A percentile compares a stretch with the other conserved stretches of the same genome.
phyloP scores from a whole-genome alignment of 2,797 vertebrate genomes.

The Alcedo atthis region DNA sequence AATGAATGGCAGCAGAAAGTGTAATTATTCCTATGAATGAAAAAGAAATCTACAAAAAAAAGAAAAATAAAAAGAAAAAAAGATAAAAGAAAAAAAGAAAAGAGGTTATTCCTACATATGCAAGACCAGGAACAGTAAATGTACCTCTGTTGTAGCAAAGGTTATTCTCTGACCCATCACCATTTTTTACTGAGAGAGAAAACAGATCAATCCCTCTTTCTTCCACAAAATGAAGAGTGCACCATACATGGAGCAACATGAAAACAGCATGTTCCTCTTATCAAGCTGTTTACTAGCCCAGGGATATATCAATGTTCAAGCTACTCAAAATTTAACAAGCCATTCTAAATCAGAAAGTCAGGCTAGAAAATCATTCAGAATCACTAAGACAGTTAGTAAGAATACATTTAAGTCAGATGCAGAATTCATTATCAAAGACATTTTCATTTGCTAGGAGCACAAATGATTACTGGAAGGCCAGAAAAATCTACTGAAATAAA shows the following conservation, averaged over 20 bases:
- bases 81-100: background rate
- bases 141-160: background rate
- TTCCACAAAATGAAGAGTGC: background rate
- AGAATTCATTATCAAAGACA: fast-evolving
- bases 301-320: background rate
- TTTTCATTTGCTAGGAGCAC: background rate
- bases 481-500: background rate
- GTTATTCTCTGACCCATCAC: background rate
- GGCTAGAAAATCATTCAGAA: background rate
- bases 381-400: background rate
- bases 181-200: background rate
- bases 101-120: background rate
- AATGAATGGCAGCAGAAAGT: background rate
- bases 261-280: background rate
- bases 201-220: background rate
- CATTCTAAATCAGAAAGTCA: background rate
- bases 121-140: background rate
- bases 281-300: background rate
- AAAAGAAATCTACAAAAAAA: background rate
- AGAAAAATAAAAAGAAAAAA: too few relatives aligned
- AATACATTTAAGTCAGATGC: background rate
- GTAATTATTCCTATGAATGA: background rate
- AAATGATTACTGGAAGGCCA: background rate
- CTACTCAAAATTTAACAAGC: background rate
- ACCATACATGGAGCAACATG: background rate